These are phyloP conservation scores for Teleopsis dalmanni DNA, from an alignment of 1,140 invertebrate genomes.

Conservation along the genomic window DNA sequence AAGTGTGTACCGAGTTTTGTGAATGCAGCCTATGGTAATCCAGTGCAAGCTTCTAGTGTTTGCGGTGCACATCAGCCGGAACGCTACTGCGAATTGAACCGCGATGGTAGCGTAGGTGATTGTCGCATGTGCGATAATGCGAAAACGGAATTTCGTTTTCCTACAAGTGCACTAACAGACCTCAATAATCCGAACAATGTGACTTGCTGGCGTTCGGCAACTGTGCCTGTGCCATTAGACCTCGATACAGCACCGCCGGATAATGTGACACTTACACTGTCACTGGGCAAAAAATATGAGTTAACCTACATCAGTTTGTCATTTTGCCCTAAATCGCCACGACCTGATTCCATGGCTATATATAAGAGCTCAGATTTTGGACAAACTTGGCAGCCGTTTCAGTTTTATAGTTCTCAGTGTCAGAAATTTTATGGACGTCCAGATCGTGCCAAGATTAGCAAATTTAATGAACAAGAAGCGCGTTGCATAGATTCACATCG, in stretches of 20 bases:
- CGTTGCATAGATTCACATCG: constrained; percentile 82
- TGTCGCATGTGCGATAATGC: constrained; percentile 88
- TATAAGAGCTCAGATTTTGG: constrained; percentile 95
- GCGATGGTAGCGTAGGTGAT: constrained; percentile 47
- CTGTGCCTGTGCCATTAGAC: constrained; percentile 63
- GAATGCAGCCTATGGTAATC: constrained; percentile 89
- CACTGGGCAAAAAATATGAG: constrained; percentile 95
- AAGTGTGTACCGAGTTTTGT: constrained; percentile 95
- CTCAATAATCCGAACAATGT: constrained; percentile 94
- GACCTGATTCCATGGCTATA: constrained; percentile 93
- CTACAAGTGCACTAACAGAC: constrained; percentile 83
- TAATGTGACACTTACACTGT: constrained; percentile 86
- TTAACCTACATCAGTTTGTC: constrained; percentile 94
- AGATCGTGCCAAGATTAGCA: constrained; percentile 77
- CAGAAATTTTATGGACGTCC: constrained; percentile 76
- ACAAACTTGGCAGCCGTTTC: constrained; percentile 90
- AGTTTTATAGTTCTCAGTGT: constrained; percentile 91
- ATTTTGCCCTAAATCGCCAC: constrained; percentile 82
- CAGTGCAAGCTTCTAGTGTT: constrained; percentile 82
- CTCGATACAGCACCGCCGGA: constrained; percentile 68
- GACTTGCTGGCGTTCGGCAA: constrained; percentile 94
- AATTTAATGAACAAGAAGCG: constrained; percentile 90
- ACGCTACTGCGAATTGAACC: constrained; percentile 62
- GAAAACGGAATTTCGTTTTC: constrained; percentile 67
- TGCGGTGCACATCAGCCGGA: constrained; percentile 70